A percentile compares a stretch with the other conserved stretches of the same genome.
Conservation (phyloP, 2,888 invertebrate species). For the Galerucella pusilla region DNA sequence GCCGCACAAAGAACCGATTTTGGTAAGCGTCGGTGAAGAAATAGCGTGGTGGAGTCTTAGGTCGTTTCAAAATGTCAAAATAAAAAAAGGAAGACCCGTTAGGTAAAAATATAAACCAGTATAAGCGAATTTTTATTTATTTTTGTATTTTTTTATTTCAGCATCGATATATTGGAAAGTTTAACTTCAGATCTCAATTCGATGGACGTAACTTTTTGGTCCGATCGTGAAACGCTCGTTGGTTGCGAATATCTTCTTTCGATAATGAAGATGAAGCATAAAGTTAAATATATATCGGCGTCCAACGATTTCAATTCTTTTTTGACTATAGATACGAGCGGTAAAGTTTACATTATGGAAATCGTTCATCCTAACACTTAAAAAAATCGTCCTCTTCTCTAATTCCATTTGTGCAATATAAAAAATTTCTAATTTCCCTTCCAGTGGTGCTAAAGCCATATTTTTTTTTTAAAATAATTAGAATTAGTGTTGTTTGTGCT, state of each 20-base stretch:
- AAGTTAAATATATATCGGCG: conserved; percentile 58
- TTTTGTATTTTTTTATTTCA: conserved; percentile 33
- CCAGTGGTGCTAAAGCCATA: background rate
- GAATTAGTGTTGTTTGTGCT: conserved; percentile 3
- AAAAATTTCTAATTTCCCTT: background rate
- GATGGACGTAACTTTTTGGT: conserved; percentile 45
- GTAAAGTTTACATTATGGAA: conserved; percentile 72
- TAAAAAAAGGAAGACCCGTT: conserved; percentile 35
- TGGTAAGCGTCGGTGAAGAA: conserved; percentile 70
- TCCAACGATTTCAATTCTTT: conserved; percentile 69
- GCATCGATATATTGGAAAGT: conserved; percentile 43
- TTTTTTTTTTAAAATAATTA: background rate
- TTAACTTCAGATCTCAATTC: conserved; percentile 23
- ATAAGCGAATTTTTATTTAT: background rate
- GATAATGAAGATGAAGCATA: conserved; percentile 61
- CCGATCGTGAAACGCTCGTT: conserved; percentile 30
- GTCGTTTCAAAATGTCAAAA: conserved; percentile 36
- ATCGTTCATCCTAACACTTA: conserved; percentile 24
- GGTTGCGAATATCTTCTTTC: conserved; percentile 58
- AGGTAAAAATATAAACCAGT: conserved; percentile 30
- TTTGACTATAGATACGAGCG: conserved; percentile 72
- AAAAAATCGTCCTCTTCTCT: background rate
- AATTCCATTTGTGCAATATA: conserved; percentile 17
- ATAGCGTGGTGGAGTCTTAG: conserved; percentile 70
- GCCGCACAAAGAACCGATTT: conserved; percentile 65